Evolutionary conservation across 2,888 invertebrate species (phyloP), one percentile per base, ranked within the genome.

Genomic region (Andrena bucephala): DNA sequence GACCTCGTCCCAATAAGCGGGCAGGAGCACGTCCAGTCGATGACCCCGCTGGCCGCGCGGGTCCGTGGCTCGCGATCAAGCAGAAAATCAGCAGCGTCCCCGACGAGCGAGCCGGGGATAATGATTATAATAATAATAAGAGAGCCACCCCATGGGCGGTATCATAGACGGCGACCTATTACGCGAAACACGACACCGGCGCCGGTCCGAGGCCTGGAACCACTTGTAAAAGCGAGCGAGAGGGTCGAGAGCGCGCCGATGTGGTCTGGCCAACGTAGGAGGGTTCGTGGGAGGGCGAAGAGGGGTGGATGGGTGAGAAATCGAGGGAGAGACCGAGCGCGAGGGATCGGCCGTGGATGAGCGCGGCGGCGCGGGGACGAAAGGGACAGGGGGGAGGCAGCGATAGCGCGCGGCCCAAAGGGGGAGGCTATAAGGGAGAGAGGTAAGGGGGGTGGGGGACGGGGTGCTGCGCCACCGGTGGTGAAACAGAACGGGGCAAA

Each of bases 111-210:
- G 74, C 76, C 80, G 74, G 83, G 76, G 82, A 88, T 86, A 85
- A 86, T 86, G 54, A 80, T 88, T 72, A 84, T 85, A 83, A 86
- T 80, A 86, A 89, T 86, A 87, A 87, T 85, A 83, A 87, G 75
- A 78, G 75, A 77, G 77, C 80, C 81, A 85, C 83, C 87, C 81
- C 81, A 42, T 89, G 73, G 83, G 83, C 79, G 80, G 83, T 81
- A 84, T 82, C 89, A 90, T 90, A 90, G 90, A 88, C 89, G 88
- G 85, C 89, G 89, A 90, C 92, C 91, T 91, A 91, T 91, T 92
- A 92, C 91, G 91, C 89, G 92, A 91, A 92, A 92, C 89, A 91
- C 92, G 91, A 92, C 89, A 92, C 91, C 91, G 90, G 85, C 87
- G 90, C 89, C 90, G 90, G 88, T 83, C 90, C 87, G 89, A 89